Evolutionary conservation across 2,888 invertebrate genomes (phyloP).

Genomic region (Agrilus biguttatus): DNA sequence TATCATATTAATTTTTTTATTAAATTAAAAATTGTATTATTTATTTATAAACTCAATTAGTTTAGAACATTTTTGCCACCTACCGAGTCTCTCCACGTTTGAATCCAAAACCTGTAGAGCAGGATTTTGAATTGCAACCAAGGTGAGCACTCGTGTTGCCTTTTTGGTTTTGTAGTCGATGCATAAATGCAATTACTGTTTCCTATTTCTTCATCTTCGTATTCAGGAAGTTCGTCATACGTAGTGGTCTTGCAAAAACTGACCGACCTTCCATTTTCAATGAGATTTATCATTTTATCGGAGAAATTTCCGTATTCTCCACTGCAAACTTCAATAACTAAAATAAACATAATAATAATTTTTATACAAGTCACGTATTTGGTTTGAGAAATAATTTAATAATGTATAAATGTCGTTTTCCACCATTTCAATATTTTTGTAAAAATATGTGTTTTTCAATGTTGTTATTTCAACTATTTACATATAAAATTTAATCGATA

Average conservation of each 20-base stretch:
- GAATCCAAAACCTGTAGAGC: constrained; percentile 54
- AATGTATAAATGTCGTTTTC: no score
- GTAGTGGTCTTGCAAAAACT: constrained; percentile 4
- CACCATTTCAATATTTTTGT: no score
- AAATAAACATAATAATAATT: constrained; percentile 5
- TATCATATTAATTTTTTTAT: no score
- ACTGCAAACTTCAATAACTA: constrained; percentile 64
- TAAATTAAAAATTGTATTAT: no score
- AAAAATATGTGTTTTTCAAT: no score
- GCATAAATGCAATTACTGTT: constrained; percentile 6
- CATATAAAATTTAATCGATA: no score
- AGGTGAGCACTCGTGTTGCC: constrained; percentile 39
- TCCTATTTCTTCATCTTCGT: constrained; percentile 2
- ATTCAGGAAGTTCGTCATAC: constrained; percentile 4
- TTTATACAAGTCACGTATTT: no score
- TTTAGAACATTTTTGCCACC: constrained; percentile 8
- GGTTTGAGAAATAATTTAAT: no score
- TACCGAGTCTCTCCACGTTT: constrained; percentile 62
- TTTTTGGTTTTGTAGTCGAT: constrained; percentile 5
- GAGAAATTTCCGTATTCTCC: constrained; percentile 64
- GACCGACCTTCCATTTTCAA: constrained; percentile 36
- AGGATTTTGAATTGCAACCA: constrained; percentile 55
- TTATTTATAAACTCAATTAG: no score
- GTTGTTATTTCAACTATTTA: no score
- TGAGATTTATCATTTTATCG: constrained; percentile 51